These are phyloP conservation scores for Uria lomvia DNA, from an alignment of 2,113 vertebrate genomes.

Conservation along the genomic window DNA sequence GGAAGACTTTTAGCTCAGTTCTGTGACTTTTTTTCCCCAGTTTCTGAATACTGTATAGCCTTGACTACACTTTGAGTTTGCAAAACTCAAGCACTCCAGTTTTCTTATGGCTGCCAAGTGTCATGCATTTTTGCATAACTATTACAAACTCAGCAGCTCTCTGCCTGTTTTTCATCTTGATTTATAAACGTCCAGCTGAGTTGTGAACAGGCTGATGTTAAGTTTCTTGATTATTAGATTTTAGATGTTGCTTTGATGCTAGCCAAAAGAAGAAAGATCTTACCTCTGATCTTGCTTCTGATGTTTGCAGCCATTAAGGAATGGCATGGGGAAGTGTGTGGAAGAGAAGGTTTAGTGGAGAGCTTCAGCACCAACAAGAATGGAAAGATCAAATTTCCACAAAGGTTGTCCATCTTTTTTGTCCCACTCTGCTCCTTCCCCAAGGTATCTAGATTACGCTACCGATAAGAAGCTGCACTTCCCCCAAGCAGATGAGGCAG, in stretches of 20 bases:
- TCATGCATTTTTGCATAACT: background rate
- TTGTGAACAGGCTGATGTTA: background rate
- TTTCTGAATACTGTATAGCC: background rate
- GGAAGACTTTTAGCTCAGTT: background rate
- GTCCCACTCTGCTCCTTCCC: background rate
- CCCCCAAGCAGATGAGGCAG: background rate
- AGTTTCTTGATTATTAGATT: background rate
- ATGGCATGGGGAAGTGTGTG: background rate
- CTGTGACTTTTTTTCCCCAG: background rate
- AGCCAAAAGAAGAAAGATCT: background rate
- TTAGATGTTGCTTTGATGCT: slow-evolving; percentile 6
- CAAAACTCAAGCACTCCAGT: background rate
- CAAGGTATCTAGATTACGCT: background rate
- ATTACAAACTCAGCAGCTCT: background rate
- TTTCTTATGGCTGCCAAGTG: background rate
- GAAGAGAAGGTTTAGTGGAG: background rate
- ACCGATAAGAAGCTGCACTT: background rate
- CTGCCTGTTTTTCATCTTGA: background rate
- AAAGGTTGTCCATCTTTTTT: background rate
- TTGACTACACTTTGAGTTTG: background rate
- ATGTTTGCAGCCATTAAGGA: background rate
- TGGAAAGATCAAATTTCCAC: background rate
- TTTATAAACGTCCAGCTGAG: background rate
- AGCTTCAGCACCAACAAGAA: background rate
- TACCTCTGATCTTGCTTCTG: background rate